Evolutionary conservation across 2,888 invertebrate species (phyloP), one percentile per base, ranked within the genome.

Genomic region (Ashinkailepas kermadecensis): DNA sequence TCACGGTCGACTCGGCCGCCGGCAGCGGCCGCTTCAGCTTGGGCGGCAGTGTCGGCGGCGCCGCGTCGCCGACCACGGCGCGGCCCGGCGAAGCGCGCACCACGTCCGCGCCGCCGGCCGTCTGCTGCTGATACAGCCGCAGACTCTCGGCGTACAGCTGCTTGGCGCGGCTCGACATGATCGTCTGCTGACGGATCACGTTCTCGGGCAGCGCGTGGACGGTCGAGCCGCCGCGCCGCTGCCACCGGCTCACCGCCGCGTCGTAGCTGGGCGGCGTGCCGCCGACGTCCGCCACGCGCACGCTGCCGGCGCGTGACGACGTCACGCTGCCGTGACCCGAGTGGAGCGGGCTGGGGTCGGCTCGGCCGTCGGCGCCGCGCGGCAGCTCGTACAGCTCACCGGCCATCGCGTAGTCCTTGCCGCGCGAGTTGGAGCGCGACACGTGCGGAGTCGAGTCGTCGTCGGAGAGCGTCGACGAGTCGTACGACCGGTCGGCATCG

Each of bases 391-490:
- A 86, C 25, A 85, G 84, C 56, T 85, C 84, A 64, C 84, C 84
- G 62, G 84, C 85, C 18, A 84, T 84, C n/a, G 84, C 84, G 82
- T 85, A 86, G 81, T 88, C 88, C 82, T 89, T 89, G 7, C 89
- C 88, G 23, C 88, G 85, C 15, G 88, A 88, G 84, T 88, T 88
- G 65, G 88, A 88, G 39, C 88, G 85, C 11, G 88, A 88, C 11
- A 88, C 88, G 83, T 88, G 88, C 7, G 88, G 88, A 0, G 88
- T 88, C 67, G 88, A 88, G 85, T 89, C 88, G 82, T 89, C 89
- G 83, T 88, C 89, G 80, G 88, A 88, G 83, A 88, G 84, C 0
- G 88, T 88, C 82, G 88, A 88, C 0, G 88, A 88, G 84, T 88
- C 88, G 82, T 87, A 87, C 25, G 87, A 87, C 59, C 86, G 84